Percentiles rank a stretch among this genome's conserved stretches.
These are phyloP conservation scores for Nephrotoma appendiculata DNA, from an alignment of 2,888 invertebrate species.

Conservation along the genomic window DNA sequence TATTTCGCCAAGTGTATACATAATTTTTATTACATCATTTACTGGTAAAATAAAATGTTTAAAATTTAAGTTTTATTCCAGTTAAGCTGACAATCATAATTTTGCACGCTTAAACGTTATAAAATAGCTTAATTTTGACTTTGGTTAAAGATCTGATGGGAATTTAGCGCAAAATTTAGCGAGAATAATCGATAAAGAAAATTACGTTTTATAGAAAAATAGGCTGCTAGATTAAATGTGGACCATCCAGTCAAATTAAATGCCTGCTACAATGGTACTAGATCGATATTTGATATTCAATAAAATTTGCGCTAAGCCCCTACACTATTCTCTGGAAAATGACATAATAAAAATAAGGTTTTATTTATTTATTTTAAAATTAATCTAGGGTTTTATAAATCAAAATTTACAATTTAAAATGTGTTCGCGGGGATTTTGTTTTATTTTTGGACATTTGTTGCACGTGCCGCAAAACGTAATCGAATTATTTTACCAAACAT, in stretches of 20 bases:
- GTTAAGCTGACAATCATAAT: neutral
- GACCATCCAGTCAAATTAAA: too few relatives aligned
- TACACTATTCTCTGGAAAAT: neutral
- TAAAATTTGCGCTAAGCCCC: too few relatives aligned
- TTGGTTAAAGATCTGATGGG: neutral
- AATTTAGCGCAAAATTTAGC: too few relatives aligned
- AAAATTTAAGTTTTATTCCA: neutral
- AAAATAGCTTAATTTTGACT: neutral
- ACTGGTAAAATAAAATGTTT: neutral
- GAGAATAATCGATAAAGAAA: too few relatives aligned
- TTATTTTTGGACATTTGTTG: neutral
- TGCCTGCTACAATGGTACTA: too few relatives aligned
- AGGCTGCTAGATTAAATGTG: too few relatives aligned
- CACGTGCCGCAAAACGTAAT: neutral
- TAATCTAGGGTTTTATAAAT: neutral
- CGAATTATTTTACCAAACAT: neutral
- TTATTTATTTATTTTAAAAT: neutral
- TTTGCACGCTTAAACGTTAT: neutral
- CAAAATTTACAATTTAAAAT: neutral
- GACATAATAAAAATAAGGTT: neutral
- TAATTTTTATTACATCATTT: neutral
- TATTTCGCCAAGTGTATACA: too few relatives aligned
- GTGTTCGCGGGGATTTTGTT: neutral
- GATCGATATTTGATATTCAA: too few relatives aligned
- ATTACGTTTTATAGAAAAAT: too few relatives aligned